These are phyloP conservation scores for Bombyx mori DNA, from an alignment of 1,140 invertebrate genomes.

Conservation along the genomic window ASM3026992v2 NC_085111.1:11286501-11287000, in stretches of 20 bases:
- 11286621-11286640: too few relatives aligned
- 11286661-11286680: too few relatives aligned
- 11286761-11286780: background rate
- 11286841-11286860: slow-evolving; percentile 16
- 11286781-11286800: slow-evolving; percentile 3
- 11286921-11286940: slow-evolving; percentile 16
- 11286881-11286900: slow-evolving; percentile 15
- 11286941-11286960: slow-evolving; percentile 14
- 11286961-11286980: slow-evolving; percentile 21
- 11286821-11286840: slow-evolving; percentile 14
- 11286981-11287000: slow-evolving; percentile 7
- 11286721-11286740: background rate
- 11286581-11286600: too few relatives aligned
- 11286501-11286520: background rate
- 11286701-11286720: background rate
- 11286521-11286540: background rate
- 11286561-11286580: too few relatives aligned
- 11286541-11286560: too few relatives aligned
- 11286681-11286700: background rate
- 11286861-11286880: slow-evolving; percentile 12
- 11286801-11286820: slow-evolving; percentile 5
- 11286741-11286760: background rate
- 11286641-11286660: too few relatives aligned
- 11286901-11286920: slow-evolving; percentile 17
- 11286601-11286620: too few relatives aligned